Evolutionary conservation across 2,797 vertebrate species (phyloP), one percentile per base, ranked within the genome.

Genomic region (Coregonus ussuriensis): DNA sequence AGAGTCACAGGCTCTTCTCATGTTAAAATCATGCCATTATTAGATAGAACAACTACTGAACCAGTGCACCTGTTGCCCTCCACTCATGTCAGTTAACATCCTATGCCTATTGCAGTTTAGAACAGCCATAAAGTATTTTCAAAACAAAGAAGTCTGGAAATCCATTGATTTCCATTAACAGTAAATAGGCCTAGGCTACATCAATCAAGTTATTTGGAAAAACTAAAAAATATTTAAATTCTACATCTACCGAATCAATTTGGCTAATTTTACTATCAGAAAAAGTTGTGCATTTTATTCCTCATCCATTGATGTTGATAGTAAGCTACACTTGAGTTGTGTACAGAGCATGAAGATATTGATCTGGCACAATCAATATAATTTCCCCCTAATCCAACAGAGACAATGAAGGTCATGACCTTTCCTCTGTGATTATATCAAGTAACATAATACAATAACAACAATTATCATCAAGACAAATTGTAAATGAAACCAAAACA

Each of bases 1-100:
- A 71, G 21, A 83, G 74, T 80, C 71, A 80, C 76, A 80, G 72
- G 21, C 59, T 62, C 7, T 18, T 33, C 14, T 54, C 15, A 54
- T 56, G 14, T 29, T 16, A 31, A 31, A 72, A 56, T 54, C 71
- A 16, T n/a, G 51, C 47, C 47, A 21, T 52, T 52, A 47, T 31
- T 47, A 63, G 74, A 15, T 16, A n/a, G 3, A 11, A 72, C 52
- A 0, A 53, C 16, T 78, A 77, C 35, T 72, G 70, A 33, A 72
- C 21, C 29, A 72, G 25, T 53, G 13, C 70, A 66, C 25, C 47
- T 52, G 21, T 15, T 11, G 11, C 21, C 25, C 9, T 59, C 56
- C n/a, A 21, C n/a, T 21, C 56, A 6, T 59, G 16, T 59, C 56
- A 59, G 18, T 59, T 18, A 59, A 6, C 9, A 47, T 47, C 1